Base-by-base conservation (phyloP, 92 coral and sea anemone genomes). In the Chrysogorgia sp. region DNA sequence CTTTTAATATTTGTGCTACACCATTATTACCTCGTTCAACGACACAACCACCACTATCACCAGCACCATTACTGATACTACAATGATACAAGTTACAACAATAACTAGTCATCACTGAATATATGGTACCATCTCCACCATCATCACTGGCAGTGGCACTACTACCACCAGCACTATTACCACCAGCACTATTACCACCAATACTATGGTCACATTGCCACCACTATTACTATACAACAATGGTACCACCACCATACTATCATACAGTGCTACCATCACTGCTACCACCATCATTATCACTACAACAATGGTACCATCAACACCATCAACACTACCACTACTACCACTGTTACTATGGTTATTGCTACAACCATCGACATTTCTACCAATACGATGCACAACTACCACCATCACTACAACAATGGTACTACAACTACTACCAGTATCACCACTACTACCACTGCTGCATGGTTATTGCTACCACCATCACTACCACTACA, bases 231-330 rank as follows among this genome's bases (percentile, higher is more conserved):
- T n/a, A n/a, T n/a, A n/a, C n/a, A n/a, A n/a, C n/a, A n/a, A n/a
- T n/a, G n/a, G 48, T 9, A 30, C 50, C 50, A 67, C 50, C 57
- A 67, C 50, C 25, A 34, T 48, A 10, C 22, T 48, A 8, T 29
- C 74, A 7, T 29, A 40, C 1, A 67, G 29, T 37, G 63, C 64
- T 33, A 20, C 34, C 15, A 50, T 40, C 34, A 45, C 40, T 24
- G 30, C 40, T 30, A 45, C 64, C 67, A 50, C 24, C 63, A 71
- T 40, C 67, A 71, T n/a, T n/a, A n/a, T n/a, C n/a, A n/a, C n/a
- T n/a, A n/a, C n/a, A n/a, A n/a, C n/a, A n/a, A n/a, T n/a, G n/a
- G n/a, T n/a, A n/a, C n/a, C n/a, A n/a, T n/a, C n/a, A n/a, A n/a
- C n/a, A n/a, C n/a, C n/a, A n/a, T n/a, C n/a, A n/a, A n/a, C n/a